Conservation (phyloP, 2,113 vertebrate genomes). For the Scatophagus argus region DNA sequence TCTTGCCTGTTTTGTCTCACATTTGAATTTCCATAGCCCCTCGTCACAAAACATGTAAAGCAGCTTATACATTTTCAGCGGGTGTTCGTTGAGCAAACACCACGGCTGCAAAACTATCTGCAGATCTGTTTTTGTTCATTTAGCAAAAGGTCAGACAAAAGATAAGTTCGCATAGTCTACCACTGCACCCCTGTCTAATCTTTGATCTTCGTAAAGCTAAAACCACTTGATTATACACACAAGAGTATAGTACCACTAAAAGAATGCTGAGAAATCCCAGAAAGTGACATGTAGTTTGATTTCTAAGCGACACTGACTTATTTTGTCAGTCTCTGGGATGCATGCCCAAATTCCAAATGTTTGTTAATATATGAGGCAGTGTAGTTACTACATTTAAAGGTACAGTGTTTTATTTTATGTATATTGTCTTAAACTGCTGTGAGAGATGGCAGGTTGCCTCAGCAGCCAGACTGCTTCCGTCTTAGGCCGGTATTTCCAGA, state of each 20-base stretch:
- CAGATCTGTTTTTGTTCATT: neutral
- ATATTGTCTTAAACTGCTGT: neutral
- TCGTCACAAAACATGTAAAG: neutral
- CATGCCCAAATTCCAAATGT: neutral
- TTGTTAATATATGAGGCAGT: conserved; percentile 5
- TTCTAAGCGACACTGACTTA: neutral
- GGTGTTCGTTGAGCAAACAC: neutral
- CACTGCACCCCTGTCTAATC: neutral
- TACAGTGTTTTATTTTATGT: neutral
- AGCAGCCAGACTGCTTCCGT: neutral
- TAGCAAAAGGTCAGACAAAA: neutral
- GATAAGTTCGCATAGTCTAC: neutral
- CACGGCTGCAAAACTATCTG: neutral
- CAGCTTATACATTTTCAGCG: neutral
- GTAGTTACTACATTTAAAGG: neutral
- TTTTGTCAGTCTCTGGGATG: neutral
- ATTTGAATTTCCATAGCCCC: neutral
- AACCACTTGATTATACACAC: neutral
- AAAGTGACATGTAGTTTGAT: neutral
- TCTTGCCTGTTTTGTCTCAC: neutral
- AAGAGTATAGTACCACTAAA: too few relatives aligned
- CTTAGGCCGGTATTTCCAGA: neutral
- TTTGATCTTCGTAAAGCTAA: neutral
- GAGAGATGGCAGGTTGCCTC: neutral
- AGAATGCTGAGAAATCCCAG: neutral